A percentile compares a stretch with the other conserved stretches of the same genome.
Evolutionary conservation across 2,113 vertebrate species (phyloP).

Genomic region (Varanus komodoensis): DNA sequence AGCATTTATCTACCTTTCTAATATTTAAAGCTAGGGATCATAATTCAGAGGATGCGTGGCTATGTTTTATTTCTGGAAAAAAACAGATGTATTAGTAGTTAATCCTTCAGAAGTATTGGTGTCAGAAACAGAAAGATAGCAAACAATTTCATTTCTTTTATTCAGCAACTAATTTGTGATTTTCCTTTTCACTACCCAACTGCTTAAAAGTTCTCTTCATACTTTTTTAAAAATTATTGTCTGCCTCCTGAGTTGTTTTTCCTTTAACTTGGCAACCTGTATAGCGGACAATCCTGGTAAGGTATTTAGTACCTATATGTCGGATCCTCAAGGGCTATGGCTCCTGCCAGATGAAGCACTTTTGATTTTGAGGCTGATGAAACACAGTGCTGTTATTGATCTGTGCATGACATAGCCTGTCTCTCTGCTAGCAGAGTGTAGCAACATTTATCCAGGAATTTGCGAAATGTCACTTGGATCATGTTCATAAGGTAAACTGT

Average conservation of each 20-base stretch:
- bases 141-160: slow-evolving; percentile 56
- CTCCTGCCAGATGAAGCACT: slow-evolving; percentile 83
- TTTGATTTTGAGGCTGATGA: slow-evolving; percentile 85
- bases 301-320: slow-evolving; percentile 79
- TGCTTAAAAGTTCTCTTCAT: slow-evolving; percentile 51
- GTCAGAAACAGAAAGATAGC: slow-evolving; percentile 32
- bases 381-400: slow-evolving; percentile 84
- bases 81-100: background rate
- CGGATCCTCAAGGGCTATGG: slow-evolving; percentile 85
- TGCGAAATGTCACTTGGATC: slow-evolving; percentile 89
- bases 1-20: no score
- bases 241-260: slow-evolving; percentile 58
- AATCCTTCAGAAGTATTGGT: slow-evolving; percentile 35
- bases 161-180: slow-evolving; percentile 43
- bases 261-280: slow-evolving; percentile 62
- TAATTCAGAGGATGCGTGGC: background rate
- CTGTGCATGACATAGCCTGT: slow-evolving; percentile 83
- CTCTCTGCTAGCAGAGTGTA: slow-evolving; percentile 81
- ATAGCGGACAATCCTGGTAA: slow-evolving; percentile 66
- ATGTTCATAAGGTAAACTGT: slow-evolving; percentile 85
- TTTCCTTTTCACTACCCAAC: slow-evolving; percentile 44
- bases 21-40: background rate
- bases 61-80: background rate
- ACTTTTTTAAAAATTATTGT: slow-evolving; percentile 48
- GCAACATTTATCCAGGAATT: slow-evolving; percentile 91